A percentile compares a stretch with the other conserved stretches of the same genome.
Evolutionary conservation across 2,888 invertebrate species (phyloP).

Genomic region (Elegia similella): DNA sequence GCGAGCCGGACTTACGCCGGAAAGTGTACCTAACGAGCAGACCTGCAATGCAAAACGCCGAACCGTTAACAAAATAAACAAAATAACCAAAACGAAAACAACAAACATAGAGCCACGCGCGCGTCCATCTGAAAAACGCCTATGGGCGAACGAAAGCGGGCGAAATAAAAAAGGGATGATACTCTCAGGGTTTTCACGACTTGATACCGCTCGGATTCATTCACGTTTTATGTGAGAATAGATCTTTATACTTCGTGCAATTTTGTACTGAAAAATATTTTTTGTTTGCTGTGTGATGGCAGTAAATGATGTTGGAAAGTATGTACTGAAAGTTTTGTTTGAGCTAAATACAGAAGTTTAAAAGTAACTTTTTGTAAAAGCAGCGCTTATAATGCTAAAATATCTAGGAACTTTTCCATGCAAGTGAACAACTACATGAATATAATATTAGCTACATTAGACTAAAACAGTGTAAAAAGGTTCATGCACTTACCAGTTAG

Average conservation of each 20-base stretch:
- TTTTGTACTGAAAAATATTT: constrained; percentile 41
- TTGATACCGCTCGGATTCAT: constrained; percentile 64
- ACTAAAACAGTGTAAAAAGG: constrained; percentile 10
- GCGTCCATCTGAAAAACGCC: constrained; percentile 79
- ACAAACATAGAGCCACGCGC: constrained; percentile 61
- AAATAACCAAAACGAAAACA: constrained; percentile 65
- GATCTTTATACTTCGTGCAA: constrained; percentile 50
- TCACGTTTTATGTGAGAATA: constrained; percentile 61
- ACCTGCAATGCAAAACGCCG: constrained; percentile 82
- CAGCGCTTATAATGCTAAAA: constrained; percentile 19
- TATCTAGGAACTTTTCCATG: constrained; percentile 15
- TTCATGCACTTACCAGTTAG: constrained; percentile 82
- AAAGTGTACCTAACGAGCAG: constrained; percentile 83
- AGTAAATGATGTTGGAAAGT: constrained; percentile 41
- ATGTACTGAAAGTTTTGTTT: constrained; percentile 40
- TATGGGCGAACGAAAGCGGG: constrained; percentile 73
- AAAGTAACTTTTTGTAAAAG: constrained; percentile 19
- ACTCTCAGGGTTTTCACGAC: constrained; percentile 65
- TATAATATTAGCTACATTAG: constrained; percentile 11
- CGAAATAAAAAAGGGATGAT: constrained; percentile 63
- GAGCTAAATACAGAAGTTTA: constrained; percentile 66
- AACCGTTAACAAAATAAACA: constrained; percentile 79
- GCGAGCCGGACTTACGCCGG: constrained; percentile 81
- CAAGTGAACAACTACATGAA: constrained; percentile 15
- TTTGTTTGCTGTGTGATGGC: constrained; percentile 44